A percentile compares a stretch with the other conserved stretches of the same genome.
phyloP scores from a whole-genome alignment of 2,888 invertebrate genomes.

The Chalcosyrphus nemorum region DNA sequence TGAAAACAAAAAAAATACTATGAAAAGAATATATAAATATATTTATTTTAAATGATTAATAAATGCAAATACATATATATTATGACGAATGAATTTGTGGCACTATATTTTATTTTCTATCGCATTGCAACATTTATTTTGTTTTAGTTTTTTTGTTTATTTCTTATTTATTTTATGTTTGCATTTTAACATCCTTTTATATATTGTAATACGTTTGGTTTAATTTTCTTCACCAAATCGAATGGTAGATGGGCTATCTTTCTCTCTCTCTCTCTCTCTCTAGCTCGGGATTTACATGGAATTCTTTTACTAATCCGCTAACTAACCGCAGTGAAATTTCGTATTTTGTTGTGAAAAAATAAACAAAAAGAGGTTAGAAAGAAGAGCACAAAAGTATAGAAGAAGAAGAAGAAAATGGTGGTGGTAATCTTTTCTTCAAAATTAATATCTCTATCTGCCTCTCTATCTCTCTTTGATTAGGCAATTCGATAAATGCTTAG shows the following conservation, averaged over 20 bases:
- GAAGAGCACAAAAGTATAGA: constrained; percentile 10
- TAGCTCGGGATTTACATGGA: background rate
- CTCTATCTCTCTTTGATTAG: constrained; percentile 22
- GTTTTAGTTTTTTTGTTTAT: background rate
- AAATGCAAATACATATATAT: constrained; percentile 70
- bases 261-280: constrained; percentile 31
- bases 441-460: constrained; percentile 16
- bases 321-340: constrained; percentile 12
- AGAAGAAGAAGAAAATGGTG: constrained; percentile 35
- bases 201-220: constrained; percentile 12
- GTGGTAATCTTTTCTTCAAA: background rate
- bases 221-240: constrained; percentile 40
- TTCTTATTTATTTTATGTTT: constrained; percentile 8
- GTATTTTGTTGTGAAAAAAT: background rate
- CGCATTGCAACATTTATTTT: constrained; percentile 30
- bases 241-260: constrained; percentile 36
- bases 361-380: no score
- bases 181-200: constrained; percentile 47
- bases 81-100: constrained; percentile 70
- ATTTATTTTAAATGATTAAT: constrained; percentile 70
- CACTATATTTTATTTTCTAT: constrained; percentile 55
- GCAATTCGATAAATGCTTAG: constrained; percentile 73
- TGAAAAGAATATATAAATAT: constrained; percentile 51
- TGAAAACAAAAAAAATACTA: constrained; percentile 30
- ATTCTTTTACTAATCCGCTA: constrained; percentile 27